Base-by-base conservation (phyloP, 2,888 invertebrate species). In the Elgonia sp. region DNA sequence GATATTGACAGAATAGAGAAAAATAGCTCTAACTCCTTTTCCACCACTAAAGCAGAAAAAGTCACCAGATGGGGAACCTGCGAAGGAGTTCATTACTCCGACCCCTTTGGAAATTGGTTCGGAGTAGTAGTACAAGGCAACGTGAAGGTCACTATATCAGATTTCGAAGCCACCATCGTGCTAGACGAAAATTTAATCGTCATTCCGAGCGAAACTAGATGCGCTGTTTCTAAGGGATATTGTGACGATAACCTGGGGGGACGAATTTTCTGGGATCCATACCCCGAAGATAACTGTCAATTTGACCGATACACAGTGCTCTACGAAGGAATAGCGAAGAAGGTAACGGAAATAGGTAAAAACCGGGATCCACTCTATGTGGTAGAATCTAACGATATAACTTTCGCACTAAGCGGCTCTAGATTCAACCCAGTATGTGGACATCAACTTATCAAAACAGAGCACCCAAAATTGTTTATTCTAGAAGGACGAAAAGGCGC, bases 161-260 rank as follows among this genome's bases (percentile, higher is more conserved):
- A 82, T 57, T 82, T 46, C 21, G 37, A 12, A 0, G 82, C 46
- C 14, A n/a, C 16, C 9, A 37, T 75, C 0, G 10, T 65, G 9
- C 1, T 67, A 0, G 55, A 82, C 1, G 39, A 72, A 16, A 73
- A 73, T 18, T 37, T 50, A 37, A 63, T 82, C 9, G 2, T 12
- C 0, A 0, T 73, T 1, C 18, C 0, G 0, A 40, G n/a, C 0
- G 73, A 65, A 20, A 14, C 73, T 8, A 7, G 4, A 0, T 82
- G 81, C 18, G 7, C 6, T 14, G 40, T 63, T 8, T 55, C 16
- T 6, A 29, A 53, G 0, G 65, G 29, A 7, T n/a, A 10, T n/a
- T 82, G 81, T n/a, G 7, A 18, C 14, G 81, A 82, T 20, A n/a
- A 12, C 5, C 62, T 70, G 29, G 73, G 73, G 29, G 73, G 73